Percentiles rank a stretch among this genome's conserved stretches.
phyloP scores from a whole-genome alignment of 2,113 vertebrate species.

The Nothobranchius furzeri region DNA sequence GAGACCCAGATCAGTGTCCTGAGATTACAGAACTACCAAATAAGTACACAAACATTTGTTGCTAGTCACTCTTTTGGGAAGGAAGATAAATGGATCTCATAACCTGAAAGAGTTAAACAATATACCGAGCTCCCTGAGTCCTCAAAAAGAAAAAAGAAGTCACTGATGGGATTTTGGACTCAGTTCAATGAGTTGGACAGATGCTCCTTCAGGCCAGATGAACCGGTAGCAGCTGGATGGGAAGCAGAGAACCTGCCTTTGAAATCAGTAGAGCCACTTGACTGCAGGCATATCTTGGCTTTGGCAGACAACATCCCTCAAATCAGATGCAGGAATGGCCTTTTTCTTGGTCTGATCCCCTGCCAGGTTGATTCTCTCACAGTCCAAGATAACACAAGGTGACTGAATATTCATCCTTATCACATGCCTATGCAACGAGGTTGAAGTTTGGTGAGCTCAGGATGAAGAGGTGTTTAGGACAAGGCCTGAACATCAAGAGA shows the following conservation, averaged over 20 bases:
- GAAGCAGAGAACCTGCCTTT: conserved; percentile 14
- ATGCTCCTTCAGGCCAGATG: conserved; percentile 57
- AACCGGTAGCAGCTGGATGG: conserved; percentile 46
- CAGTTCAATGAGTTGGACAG: conserved; percentile 57
- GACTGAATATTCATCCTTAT: conserved; percentile 21
- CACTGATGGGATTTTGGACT: conserved; percentile 56
- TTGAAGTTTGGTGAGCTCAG: conserved; percentile 15
- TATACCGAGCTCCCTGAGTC: not conserved
- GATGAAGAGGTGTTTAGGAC: conserved; percentile 39
- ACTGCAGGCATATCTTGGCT: conserved; percentile 41
- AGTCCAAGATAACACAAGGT: conserved; percentile 24
- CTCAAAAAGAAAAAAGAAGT: conserved; percentile 11
- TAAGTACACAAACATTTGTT: too few relatives aligned
- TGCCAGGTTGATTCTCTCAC: conserved; percentile 48
- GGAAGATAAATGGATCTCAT: too few relatives aligned
- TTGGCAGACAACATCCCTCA: conserved; percentile 32
- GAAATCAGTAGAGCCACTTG: conserved; percentile 14
- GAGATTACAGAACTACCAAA: too few relatives aligned
- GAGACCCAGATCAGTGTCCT: too few relatives aligned
- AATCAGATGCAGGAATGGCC: conserved; percentile 17
- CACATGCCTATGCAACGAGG: conserved; percentile 11
- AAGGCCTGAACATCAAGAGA: not conserved
- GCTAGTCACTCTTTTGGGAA: too few relatives aligned
- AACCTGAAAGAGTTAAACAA: conserved; percentile 27
- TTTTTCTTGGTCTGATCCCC: conserved; percentile 46